phyloP scores from a whole-genome alignment of 2,888 invertebrate species.

The Pandemis corylana region DNA sequence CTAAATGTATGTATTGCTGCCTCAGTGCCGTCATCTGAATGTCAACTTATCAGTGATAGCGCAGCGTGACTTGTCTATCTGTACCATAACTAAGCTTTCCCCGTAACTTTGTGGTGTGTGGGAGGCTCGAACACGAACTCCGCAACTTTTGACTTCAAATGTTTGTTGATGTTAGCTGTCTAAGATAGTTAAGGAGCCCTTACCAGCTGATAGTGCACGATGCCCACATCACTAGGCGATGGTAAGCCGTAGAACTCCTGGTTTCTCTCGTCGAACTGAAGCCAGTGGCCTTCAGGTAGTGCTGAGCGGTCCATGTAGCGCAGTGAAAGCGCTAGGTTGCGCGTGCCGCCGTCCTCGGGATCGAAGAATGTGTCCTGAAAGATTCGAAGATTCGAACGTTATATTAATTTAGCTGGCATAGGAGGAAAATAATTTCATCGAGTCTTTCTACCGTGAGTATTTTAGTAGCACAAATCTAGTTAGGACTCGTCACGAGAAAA shows the following conservation, averaged over 20 bases:
- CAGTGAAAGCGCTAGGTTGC: constrained; percentile 89
- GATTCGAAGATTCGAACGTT: not conserved
- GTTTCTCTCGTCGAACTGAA: constrained; percentile 95
- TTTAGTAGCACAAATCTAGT: too few species aligned
- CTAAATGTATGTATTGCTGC: too few species aligned
- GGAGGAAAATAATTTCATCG: too few species aligned
- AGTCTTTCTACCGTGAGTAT: not conserved
- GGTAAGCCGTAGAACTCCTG: constrained; percentile 96
- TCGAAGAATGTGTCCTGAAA: constrained; percentile 94
- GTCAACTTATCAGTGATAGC: too few species aligned
- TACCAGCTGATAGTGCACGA: constrained; percentile 91
- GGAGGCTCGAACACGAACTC: not conserved
- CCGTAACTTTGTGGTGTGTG: too few species aligned
- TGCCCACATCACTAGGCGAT: constrained; percentile 88
- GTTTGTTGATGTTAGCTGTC: not conserved
- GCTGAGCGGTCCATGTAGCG: constrained; percentile 89
- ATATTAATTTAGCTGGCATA: too few species aligned
- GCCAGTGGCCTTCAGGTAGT: constrained; percentile 90
- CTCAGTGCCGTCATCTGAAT: too few species aligned
- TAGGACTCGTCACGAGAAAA: too few species aligned
- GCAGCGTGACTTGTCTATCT: too few species aligned
- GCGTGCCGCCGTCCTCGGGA: constrained; percentile 92
- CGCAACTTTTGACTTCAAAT: not conserved
- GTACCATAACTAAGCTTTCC: too few species aligned
- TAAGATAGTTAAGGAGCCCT: constrained; percentile 36